These are phyloP conservation scores for Sebastes glaucus DNA, from an alignment of 2,797 vertebrate species.

Conservation along the genomic window DNA sequence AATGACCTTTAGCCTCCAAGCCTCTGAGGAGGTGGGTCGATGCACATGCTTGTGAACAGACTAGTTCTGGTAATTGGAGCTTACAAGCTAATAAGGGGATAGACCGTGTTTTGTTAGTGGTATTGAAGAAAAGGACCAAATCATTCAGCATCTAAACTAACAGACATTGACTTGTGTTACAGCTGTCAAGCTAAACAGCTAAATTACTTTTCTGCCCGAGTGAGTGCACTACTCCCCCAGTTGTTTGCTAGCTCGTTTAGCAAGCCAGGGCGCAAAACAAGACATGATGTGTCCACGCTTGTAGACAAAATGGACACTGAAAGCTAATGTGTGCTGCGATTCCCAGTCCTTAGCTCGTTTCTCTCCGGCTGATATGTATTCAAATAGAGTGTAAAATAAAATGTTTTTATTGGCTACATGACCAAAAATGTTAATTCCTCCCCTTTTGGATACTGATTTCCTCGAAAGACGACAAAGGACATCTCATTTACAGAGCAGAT, in stretches of 20 bases:
- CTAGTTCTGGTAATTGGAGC: neutral
- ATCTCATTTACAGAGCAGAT: neutral
- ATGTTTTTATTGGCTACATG: neutral
- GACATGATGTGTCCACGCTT: conserved; percentile 9
- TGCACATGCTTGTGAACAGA: neutral
- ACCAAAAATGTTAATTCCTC: neutral
- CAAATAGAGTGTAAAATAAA: neutral
- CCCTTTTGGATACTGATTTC: neutral
- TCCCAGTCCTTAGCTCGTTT: conserved; percentile 3
- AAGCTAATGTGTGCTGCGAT: conserved; percentile 8
- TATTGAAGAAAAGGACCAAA: conserved; percentile 19
- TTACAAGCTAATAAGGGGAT: neutral
- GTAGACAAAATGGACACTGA: conserved; percentile 21
- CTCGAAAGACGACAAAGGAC: neutral
- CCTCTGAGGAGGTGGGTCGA: neutral
- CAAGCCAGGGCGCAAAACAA: neutral
- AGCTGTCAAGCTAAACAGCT: conserved; percentile 34
- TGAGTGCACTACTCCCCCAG: conserved; percentile 9
- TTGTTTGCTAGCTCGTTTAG: conserved; percentile 12
- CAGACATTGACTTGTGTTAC: conserved; percentile 33
- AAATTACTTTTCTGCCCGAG: conserved; percentile 27
- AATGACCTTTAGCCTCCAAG: neutral
- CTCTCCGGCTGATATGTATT: neutral
- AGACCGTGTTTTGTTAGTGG: conserved; percentile 9
- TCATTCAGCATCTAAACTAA: conserved; percentile 38